A percentile compares a stretch with the other conserved stretches of the same genome.
phyloP scores from a whole-genome alignment of 2,888 invertebrate species.

The Pollenia labialis region DNA sequence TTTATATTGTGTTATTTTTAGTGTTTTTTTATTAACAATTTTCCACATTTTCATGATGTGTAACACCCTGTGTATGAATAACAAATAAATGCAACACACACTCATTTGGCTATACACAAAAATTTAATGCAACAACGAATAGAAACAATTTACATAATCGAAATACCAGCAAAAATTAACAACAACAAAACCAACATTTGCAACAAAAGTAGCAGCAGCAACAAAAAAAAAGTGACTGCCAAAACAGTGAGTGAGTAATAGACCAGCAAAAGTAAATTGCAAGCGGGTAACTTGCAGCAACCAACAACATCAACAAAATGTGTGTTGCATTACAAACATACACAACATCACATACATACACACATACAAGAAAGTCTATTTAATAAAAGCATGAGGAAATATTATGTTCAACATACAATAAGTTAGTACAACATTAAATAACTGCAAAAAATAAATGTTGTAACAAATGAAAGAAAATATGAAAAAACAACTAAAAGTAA shows the following conservation, averaged over 20 bases:
- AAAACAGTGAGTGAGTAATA: slow-evolving; percentile 36
- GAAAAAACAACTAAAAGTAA: slow-evolving; percentile 41
- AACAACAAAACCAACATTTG: slow-evolving; percentile 14
- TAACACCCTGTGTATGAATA: slow-evolving; percentile 62
- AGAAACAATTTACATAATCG: slow-evolving; percentile 64
- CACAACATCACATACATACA: not conserved
- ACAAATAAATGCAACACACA: slow-evolving; percentile 19
- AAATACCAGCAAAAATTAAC: slow-evolving; percentile 40
- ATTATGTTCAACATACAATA: slow-evolving; percentile 51
- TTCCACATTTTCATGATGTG: slow-evolving; percentile 62
- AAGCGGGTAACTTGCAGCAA: slow-evolving; percentile 48
- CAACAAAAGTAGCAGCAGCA: slow-evolving; percentile 23
- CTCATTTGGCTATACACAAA: not conserved
- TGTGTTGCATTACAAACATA: slow-evolving; percentile 4
- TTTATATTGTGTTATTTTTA: not conserved
- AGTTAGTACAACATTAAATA: slow-evolving; percentile 58
- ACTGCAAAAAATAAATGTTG: slow-evolving; percentile 50
- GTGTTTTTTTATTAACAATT: slow-evolving; percentile 20
- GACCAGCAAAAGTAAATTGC: slow-evolving; percentile 55
- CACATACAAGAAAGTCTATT: not conserved
- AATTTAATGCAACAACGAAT: slow-evolving; percentile 62
- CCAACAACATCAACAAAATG: slow-evolving; percentile 6
- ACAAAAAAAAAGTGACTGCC: slow-evolving; percentile 45
- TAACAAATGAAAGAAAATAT: slow-evolving; percentile 60
- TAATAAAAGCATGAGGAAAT: slow-evolving; percentile 63